A percentile compares a stretch with the other conserved stretches of the same genome.
Evolutionary conservation across 2,888 invertebrate genomes (phyloP).

Genomic region (Sipha maydis): DNA sequence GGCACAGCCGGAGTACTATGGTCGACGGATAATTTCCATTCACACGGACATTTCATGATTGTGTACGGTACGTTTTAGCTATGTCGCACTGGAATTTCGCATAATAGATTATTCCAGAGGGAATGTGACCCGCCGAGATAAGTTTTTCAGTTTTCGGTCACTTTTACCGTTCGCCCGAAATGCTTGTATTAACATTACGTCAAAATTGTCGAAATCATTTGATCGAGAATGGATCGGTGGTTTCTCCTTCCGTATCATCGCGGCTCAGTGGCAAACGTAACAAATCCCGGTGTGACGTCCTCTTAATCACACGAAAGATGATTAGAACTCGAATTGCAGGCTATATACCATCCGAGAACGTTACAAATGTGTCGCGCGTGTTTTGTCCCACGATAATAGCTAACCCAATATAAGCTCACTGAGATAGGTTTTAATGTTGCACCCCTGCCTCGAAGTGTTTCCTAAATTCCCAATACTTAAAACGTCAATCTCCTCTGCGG

Average conservation of each 20-base stretch:
- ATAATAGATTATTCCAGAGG: no score
- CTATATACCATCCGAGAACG: not conserved
- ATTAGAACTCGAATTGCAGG: not conserved
- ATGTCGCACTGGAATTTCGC: no score
- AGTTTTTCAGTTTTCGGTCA: no score
- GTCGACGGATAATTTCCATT: no score
- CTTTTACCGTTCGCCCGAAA: no score
- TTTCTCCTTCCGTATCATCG: not conserved
- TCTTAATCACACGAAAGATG: not conserved
- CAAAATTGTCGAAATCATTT: not conserved
- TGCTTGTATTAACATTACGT: no score
- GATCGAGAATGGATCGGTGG: not conserved
- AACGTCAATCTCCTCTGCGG: not conserved
- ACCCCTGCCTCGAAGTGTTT: not conserved
- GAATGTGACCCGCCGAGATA: no score
- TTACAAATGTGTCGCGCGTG: not conserved
- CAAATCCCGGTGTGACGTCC: not conserved
- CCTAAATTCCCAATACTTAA: not conserved
- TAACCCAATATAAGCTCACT: not conserved
- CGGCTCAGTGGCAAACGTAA: not conserved
- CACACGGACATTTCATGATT: no score
- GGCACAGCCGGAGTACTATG: no score
- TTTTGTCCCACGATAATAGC: not conserved
- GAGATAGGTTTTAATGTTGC: not conserved
- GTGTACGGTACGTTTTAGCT: no score